Percentiles rank a stretch among this genome's conserved stretches.
These are phyloP conservation scores for Scolopax bukidnonensis DNA, from an alignment of 2,797 vertebrate genomes.

Conservation along the genomic window DNA sequence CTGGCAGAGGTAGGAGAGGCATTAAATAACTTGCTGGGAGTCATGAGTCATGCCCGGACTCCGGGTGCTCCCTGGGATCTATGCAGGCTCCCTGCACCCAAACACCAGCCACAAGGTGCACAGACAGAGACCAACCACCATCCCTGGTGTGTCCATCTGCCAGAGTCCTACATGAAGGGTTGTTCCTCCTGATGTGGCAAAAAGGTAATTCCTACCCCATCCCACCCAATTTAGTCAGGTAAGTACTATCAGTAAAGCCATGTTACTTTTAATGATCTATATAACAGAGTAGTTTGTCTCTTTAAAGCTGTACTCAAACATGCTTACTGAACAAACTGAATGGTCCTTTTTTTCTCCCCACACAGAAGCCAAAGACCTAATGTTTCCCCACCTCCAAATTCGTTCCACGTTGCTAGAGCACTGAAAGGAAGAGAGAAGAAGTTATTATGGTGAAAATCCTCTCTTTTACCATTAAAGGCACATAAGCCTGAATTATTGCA, in stretches of 20 bases:
- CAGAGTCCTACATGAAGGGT: fast-evolving
- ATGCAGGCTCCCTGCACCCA: neutral
- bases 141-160: fast-evolving
- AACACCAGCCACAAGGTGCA: neutral
- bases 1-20: neutral
- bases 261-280: neutral
- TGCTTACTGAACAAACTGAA: neutral
- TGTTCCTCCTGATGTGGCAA: neutral
- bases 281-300: neutral
- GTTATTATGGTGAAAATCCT: neutral
- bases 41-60: neutral
- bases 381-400: neutral
- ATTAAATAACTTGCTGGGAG: neutral
- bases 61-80: neutral
- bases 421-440: neutral
- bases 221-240: neutral
- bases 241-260: neutral
- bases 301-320: neutral
- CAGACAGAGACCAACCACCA: neutral
- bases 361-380: neutral
- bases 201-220: neutral
- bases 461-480: neutral
- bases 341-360: neutral
- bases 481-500: neutral
- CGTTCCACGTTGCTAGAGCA: neutral